Evolutionary conservation across 2,113 vertebrate genomes (phyloP).

Genomic region (Oreochromis spilurus): DNA sequence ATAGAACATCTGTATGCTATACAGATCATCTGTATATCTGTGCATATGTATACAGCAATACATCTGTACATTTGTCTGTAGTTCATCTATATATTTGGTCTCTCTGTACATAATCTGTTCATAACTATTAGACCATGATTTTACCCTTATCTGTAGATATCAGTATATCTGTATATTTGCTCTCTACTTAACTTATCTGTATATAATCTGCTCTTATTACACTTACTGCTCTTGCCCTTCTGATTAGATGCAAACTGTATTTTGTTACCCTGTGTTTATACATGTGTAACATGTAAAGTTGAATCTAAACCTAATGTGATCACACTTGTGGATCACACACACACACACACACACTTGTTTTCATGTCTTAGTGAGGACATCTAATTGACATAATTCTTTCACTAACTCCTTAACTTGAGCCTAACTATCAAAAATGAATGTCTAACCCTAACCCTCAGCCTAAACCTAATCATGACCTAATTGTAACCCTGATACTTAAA

Average conservation of each 20-base stretch:
- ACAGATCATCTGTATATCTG: not conserved
- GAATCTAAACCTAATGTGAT: not conserved
- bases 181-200: not conserved
- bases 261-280: not conserved
- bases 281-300: not conserved
- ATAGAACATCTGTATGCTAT: too few relatives aligned
- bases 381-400: accelerated
- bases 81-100: too few relatives aligned
- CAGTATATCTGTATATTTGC: not conserved
- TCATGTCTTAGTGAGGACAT: not conserved
- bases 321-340: not conserved
- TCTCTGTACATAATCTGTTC: too few relatives aligned
- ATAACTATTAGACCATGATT: too few relatives aligned
- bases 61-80: not conserved
- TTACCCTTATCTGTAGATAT: too few relatives aligned
- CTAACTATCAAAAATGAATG: not conserved
- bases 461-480: not conserved
- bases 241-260: not conserved
- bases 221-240: not conserved
- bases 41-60: not conserved
- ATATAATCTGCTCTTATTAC: not conserved
- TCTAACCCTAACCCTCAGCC: not conserved
- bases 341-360: not conserved
- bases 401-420: not conserved
- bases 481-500: not conserved